These are phyloP conservation scores for Spilarctia lutea DNA, from an alignment of 2,888 invertebrate species.

Conservation along the genomic window DNA sequence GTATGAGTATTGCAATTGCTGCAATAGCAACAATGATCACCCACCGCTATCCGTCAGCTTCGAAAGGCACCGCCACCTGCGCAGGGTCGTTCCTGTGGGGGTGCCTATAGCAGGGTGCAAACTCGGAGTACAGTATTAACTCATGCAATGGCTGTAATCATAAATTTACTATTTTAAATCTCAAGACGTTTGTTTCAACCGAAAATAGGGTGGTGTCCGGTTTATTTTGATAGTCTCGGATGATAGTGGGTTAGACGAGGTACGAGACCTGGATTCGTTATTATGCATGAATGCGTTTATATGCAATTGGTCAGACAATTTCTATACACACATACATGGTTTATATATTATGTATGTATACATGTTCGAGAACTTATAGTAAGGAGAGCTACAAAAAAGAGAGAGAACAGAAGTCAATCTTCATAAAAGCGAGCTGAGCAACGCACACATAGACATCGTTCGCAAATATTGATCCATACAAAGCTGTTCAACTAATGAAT, in stretches of 20 bases:
- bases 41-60: background rate
- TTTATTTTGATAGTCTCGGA: too few relatives aligned
- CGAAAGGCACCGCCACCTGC: background rate
- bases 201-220: background rate
- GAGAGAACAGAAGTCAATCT: background rate
- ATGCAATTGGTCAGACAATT: background rate
- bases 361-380: background rate
- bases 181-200: background rate
- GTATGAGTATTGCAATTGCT: background rate
- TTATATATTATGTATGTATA: too few relatives aligned
- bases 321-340: background rate
- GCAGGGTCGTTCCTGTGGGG: background rate
- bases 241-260: too few relatives aligned
- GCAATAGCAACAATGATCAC: background rate
- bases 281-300: background rate
- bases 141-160: background rate
- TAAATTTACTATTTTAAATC: background rate
- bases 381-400: background rate
- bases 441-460: too few relatives aligned
- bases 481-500: too few relatives aligned
- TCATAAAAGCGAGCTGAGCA: too few relatives aligned
- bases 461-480: too few relatives aligned
- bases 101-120: background rate
- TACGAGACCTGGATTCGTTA: too few relatives aligned
- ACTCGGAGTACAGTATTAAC: conserved; percentile 2